phyloP scores from a whole-genome alignment of 2,888 invertebrate species.

The Leptinotarsa tumamoca region DNA sequence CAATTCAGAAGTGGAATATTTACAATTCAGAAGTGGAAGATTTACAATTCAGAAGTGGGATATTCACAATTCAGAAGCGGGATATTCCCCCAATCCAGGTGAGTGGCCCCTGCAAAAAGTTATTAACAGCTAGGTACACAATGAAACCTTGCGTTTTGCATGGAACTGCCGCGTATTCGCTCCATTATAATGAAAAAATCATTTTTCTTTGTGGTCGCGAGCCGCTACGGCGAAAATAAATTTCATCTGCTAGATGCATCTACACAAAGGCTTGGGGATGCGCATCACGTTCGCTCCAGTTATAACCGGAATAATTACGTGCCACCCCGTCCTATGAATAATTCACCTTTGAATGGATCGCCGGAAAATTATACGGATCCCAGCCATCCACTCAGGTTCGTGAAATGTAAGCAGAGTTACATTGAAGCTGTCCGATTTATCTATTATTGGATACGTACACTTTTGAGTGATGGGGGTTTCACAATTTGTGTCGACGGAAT shows the following conservation, averaged over 20 bases:
- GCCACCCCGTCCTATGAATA: slow-evolving; percentile 26
- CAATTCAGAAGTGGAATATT: too few species aligned
- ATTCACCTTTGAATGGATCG: slow-evolving; percentile 20
- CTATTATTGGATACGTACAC: background rate
- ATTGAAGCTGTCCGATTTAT: background rate
- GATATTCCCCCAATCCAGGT: background rate
- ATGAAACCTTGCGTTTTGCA: background rate
- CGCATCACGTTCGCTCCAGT: slow-evolving; percentile 21
- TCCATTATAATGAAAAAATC: background rate
- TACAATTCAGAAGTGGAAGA: too few species aligned
- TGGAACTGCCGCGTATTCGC: background rate
- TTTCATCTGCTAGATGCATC: slow-evolving; percentile 17
- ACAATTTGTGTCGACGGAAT: too few species aligned
- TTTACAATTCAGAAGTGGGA: background rate
- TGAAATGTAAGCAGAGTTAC: slow-evolving; percentile 5
- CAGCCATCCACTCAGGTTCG: slow-evolving; percentile 4
- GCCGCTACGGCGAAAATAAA: slow-evolving; percentile 11
- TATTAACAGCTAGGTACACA: background rate
- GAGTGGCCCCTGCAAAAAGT: background rate
- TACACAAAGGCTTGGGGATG: slow-evolving; percentile 13
- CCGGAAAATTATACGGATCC: slow-evolving; percentile 13
- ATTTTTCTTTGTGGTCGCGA: background rate
- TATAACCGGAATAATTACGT: slow-evolving; percentile 29
- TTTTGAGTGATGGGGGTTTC: background rate
- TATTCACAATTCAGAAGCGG: background rate